Conservation (phyloP, 2,797 vertebrate species). For the Hippopotamyrus pictus region DNA sequence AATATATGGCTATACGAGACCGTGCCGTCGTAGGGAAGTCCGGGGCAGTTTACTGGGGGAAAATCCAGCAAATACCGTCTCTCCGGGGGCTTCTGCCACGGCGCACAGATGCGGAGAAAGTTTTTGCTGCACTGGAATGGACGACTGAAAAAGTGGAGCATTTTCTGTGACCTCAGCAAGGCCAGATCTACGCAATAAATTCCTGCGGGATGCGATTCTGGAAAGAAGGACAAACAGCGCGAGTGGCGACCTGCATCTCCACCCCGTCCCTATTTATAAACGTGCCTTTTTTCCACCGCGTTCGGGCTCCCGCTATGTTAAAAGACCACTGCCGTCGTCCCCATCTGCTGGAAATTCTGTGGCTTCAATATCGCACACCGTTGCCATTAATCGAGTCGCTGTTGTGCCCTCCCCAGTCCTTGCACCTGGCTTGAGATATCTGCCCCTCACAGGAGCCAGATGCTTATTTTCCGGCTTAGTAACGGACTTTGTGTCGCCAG, state of each 20-base stretch:
- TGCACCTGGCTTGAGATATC: neutral
- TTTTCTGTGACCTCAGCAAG: neutral
- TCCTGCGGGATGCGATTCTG: neutral
- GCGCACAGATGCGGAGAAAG: neutral
- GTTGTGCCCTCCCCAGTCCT: neutral
- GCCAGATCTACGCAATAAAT: constrained; percentile 2
- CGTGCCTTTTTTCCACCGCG: neutral
- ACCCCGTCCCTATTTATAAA: neutral
- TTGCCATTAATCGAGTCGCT: neutral
- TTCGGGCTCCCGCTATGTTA: neutral
- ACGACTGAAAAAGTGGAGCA: neutral
- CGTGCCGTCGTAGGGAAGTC: neutral
- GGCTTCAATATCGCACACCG: too few species aligned
- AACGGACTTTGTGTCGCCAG: neutral
- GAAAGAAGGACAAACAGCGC: neutral
- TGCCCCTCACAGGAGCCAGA: neutral
- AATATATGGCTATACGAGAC: neutral
- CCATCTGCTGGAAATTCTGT: neutral
- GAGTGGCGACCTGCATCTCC: constrained; percentile 8
- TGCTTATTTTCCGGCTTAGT: neutral
- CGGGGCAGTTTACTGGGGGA: neutral
- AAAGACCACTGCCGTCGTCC: neutral
- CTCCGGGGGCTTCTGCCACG: neutral
- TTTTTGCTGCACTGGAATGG: neutral
- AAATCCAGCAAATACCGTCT: neutral